Conservation (phyloP, 2,113 vertebrate species). For the Glaucidium brasilianum region DNA sequence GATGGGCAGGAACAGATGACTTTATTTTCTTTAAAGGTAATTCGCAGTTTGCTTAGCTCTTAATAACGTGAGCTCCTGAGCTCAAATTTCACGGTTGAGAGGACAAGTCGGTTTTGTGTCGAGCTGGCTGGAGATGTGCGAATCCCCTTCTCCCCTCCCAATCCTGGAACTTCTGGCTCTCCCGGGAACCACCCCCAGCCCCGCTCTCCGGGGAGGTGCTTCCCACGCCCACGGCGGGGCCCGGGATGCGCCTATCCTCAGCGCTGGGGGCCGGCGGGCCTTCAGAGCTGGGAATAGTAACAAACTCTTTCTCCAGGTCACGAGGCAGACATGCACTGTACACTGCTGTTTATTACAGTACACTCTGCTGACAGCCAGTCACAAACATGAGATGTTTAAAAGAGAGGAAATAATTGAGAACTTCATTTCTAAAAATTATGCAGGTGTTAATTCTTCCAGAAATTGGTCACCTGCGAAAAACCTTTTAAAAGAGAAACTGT, state of each 20-base stretch:
- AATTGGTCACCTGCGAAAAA: not conserved
- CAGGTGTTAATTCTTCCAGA: not conserved
- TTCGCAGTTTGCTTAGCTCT: not conserved
- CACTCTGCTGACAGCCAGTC: not conserved
- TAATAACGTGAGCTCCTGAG: not conserved
- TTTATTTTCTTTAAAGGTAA: conserved; percentile 1
- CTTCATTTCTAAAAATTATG: not conserved
- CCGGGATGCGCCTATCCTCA: not conserved
- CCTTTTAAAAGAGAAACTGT: not conserved
- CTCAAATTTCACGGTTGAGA: not conserved
- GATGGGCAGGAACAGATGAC: not conserved
- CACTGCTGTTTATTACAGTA: conserved; percentile 2
- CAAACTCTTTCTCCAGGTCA: not conserved
- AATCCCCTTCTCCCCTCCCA: not conserved
- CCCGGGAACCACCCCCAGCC: not conserved
- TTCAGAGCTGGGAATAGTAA: not conserved
- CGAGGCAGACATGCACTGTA: not conserved
- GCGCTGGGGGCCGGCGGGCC: not conserved
- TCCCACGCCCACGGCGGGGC: not conserved
- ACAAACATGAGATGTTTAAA: not conserved
- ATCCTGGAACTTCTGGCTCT: not conserved
- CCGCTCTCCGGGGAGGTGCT: not conserved
- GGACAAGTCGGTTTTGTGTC: not conserved
- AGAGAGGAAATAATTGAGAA: conserved; percentile 12
- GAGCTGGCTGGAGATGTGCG: not conserved